Conservation (phyloP, 2,888 invertebrate species). For the Panorpa germanica region DNA sequence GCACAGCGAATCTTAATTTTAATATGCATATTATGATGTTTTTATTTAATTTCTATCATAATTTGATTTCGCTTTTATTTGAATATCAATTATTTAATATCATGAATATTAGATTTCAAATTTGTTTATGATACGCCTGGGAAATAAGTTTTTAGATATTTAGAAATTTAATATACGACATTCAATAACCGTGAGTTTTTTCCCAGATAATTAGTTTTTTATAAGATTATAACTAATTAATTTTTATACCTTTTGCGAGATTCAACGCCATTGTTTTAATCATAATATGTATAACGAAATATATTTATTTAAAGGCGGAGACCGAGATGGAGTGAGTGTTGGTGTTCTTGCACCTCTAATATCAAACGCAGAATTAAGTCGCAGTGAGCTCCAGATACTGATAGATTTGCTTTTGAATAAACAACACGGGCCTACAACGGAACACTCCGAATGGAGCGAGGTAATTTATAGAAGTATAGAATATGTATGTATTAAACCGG, state of each 20-base stretch:
- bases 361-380: constrained; percentile 62
- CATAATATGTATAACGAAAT: constrained; percentile 4
- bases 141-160: too few relatives aligned
- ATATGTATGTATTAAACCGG: background rate
- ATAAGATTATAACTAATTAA: background rate
- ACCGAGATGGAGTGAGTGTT: constrained; percentile 48
- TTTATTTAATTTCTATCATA: too few relatives aligned
- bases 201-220: constrained; percentile 2
- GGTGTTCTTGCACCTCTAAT: constrained; percentile 53
- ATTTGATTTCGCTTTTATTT: too few relatives aligned
- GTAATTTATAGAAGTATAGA: constrained; percentile 20
- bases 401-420: constrained; percentile 80
- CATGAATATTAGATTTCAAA: too few relatives aligned
- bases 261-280: background rate
- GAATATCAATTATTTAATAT: too few relatives aligned
- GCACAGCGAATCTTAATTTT: too few relatives aligned
- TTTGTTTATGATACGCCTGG: too few relatives aligned
- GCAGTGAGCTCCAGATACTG: constrained; percentile 73
- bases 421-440: constrained; percentile 55
- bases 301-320: constrained; percentile 30
- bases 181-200: too few relatives aligned
- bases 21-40: too few relatives aligned
- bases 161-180: too few relatives aligned
- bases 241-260: constrained; percentile 3
- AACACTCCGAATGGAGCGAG: constrained; percentile 73